Base-by-base conservation (phyloP, 2,888 invertebrate species). In the Sinelater perroti region DNA sequence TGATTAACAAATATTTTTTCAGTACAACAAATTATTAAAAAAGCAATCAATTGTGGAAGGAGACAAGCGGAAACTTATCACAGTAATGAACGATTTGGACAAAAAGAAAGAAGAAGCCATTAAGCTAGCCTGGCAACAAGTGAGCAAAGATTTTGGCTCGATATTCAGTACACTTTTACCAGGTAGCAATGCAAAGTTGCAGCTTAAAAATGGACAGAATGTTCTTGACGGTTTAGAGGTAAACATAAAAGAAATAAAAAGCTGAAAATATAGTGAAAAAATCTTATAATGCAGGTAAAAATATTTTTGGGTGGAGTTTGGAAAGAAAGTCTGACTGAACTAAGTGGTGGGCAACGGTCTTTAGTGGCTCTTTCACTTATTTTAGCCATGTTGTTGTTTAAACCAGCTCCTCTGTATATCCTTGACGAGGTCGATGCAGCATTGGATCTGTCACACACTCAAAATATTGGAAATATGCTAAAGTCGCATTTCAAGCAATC, bases 391-490 rank as follows among this genome's bases (percentile, higher is more conserved):
- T 78, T 98, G 72, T 85, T 94, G 70, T 99, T 96, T 81, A 95
- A 96, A 75, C 98, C 99, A 2, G 99, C 99, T 17, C 99, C 99
- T 4, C 84, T 99, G 10, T 99, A 99, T 79, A 97, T 99, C 77
- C 84, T 99, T 71, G 99, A 99, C 78, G 99, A 99, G 82, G 96
- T 99, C 45, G 99, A 99, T 78, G 97, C 99, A 0, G 99, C 98
- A 5, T 83, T 99, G 17, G 99, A 99, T 81, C 86, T 97, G 65
- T 95, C 94, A 3, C 99, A 99, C 79, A 99, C 99, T 7, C 97
- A 98, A 81, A 99, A 99, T 80, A 98, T 99, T 72, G 98, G 98
- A 2, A 86, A 87, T 68, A 97, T 99, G 95, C 83, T 99, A 40
- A 90, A 90, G 73, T 82, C 85, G 8, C 95, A 96, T 78, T 97